phyloP scores from a whole-genome alignment of 2,113 vertebrate genomes.

The Pteropus alecto region DNA sequence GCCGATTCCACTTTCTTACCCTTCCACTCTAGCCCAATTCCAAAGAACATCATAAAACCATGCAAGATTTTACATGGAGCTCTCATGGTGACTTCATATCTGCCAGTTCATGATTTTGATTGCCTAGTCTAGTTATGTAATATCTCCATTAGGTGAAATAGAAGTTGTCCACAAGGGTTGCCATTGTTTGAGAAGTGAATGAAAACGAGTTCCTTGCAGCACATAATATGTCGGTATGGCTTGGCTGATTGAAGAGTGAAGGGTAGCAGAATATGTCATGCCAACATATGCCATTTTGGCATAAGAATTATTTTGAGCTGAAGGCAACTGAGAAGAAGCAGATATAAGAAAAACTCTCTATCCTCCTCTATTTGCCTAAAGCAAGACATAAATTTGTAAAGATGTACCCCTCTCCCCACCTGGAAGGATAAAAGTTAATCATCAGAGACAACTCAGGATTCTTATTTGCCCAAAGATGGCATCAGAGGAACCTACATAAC shows the following conservation, averaged over 20 bases:
- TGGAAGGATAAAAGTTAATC: not conserved
- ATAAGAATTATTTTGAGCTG: not conserved
- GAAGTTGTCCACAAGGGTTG: not conserved
- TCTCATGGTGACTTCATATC: not conserved
- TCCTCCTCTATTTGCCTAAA: not conserved
- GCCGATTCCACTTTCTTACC: not conserved
- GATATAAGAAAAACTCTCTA: not conserved
- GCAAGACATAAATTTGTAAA: not conserved
- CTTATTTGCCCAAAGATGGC: not conserved
- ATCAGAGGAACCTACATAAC: not conserved
- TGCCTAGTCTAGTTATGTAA: not conserved
- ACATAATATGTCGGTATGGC: not conserved
- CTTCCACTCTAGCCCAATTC: not conserved
- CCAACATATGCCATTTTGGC: not conserved
- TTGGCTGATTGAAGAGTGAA: not conserved
- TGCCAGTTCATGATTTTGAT: not conserved
- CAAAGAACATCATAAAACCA: not conserved
- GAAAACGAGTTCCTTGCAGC: not conserved
- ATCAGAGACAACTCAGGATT: not conserved
- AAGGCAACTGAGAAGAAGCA: not conserved
- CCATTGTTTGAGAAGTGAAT: not conserved
- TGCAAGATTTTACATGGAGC: not conserved
- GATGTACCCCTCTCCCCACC: not conserved
- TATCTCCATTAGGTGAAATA: not conserved
- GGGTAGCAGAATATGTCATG: not conserved